These are phyloP conservation scores for Lypha dubia DNA, from an alignment of 2,888 invertebrate species.

Conservation along the genomic window DNA sequence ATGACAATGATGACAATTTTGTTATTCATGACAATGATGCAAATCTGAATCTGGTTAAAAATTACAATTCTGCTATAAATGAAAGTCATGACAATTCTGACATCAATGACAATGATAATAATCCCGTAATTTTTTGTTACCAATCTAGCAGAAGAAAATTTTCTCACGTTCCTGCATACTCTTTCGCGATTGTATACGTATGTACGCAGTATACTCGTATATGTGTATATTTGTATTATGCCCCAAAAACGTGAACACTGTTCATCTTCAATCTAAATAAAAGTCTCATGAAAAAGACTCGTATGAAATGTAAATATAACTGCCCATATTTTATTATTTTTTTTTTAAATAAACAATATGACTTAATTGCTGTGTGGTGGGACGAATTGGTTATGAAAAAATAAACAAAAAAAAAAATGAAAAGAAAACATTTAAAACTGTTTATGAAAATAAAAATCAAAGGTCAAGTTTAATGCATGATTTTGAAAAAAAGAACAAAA, in stretches of 20 bases:
- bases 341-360: conserved; percentile 33
- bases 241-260: neutral
- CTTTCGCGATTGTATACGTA: neutral
- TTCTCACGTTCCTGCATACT: neutral
- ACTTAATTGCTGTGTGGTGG: conserved; percentile 32
- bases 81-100: too few species aligned
- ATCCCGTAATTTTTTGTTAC: too few species aligned
- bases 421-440: neutral
- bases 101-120: too few species aligned
- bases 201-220: too few species aligned
- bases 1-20: too few species aligned
- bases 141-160: too few species aligned
- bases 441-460: neutral
- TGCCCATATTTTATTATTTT: neutral
- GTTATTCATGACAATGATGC: too few species aligned
- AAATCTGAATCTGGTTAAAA: too few species aligned
- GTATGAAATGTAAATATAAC: neutral
- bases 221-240: too few species aligned
- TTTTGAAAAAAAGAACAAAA: neutral
- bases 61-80: too few species aligned
- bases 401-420: too few species aligned
- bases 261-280: neutral
- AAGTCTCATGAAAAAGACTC: neutral
- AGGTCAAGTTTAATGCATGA: neutral
- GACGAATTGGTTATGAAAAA: neutral